Conservation (phyloP, 2,113 vertebrate genomes). For the Engraulis encrasicolus region DNA sequence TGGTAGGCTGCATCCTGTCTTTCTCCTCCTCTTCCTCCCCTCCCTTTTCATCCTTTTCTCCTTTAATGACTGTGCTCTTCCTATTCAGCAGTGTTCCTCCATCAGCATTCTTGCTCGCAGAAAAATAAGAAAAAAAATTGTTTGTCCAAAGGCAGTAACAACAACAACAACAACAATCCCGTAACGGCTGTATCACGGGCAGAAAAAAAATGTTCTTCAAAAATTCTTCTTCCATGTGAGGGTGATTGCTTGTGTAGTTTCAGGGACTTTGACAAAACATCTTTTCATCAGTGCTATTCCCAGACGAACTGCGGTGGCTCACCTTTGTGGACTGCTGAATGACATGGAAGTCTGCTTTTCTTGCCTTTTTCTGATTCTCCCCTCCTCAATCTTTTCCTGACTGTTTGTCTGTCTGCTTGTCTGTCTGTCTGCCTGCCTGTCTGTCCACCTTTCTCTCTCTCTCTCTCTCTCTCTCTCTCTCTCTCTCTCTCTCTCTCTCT, state of each 20-base stretch:
- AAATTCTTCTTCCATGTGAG: neutral
- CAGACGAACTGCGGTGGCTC: neutral
- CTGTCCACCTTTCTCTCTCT: no score
- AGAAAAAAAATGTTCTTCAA: neutral
- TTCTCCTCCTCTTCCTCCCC: neutral
- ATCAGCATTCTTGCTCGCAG: neutral
- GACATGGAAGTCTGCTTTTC: neutral
- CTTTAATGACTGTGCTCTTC: neutral
- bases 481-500: neutral
- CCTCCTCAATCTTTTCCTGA: no score
- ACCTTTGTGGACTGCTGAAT: neutral
- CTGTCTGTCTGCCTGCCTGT: no score
- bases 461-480: neutral
- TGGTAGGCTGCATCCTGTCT: neutral
- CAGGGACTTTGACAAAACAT: neutral
- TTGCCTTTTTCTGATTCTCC: neutral
- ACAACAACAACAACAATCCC: no score
- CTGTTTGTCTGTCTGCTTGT: no score
- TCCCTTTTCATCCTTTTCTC: neutral
- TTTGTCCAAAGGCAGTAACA: neutral
- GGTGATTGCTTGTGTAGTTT: neutral
- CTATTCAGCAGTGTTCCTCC: neutral
- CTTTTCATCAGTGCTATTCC: neutral
- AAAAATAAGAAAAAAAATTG: neutral
- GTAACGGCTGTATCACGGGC: no score